A percentile compares a stretch with the other conserved stretches of the same genome.
phyloP scores from a whole-genome alignment of 2,113 vertebrate species.

The Pseudopipra pipra region DNA sequence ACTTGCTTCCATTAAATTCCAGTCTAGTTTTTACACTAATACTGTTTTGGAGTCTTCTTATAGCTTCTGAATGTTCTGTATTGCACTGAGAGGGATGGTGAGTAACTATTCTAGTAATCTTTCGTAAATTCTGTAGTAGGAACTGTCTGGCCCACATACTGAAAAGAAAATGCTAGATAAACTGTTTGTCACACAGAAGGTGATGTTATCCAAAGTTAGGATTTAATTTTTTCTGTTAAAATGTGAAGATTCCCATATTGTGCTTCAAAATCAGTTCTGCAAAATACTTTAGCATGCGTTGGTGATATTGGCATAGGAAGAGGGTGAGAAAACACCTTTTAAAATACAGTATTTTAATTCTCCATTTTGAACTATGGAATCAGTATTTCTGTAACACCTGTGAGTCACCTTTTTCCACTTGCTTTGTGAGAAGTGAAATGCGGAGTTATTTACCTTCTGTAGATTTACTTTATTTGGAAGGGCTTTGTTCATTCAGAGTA shows the following conservation, averaged over 20 bases:
- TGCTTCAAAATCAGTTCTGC: background rate
- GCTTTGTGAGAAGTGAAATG: background rate
- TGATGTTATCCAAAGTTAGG: background rate
- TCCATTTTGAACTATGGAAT: background rate
- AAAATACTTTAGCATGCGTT: background rate
- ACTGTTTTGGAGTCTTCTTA: background rate
- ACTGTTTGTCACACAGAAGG: background rate
- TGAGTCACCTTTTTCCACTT: background rate
- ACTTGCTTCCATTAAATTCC: background rate
- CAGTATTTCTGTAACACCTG: background rate
- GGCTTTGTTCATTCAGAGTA: background rate
- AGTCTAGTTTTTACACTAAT: background rate
- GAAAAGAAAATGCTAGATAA: background rate
- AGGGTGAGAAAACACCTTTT: background rate
- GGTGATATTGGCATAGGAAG: background rate
- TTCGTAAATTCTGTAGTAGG: constrained; percentile 16
- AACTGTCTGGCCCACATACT: background rate
- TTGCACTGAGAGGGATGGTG: background rate
- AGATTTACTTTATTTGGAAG: background rate
- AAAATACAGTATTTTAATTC: background rate
- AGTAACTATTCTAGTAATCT: background rate
- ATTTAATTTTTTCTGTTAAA: background rate
- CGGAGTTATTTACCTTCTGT: background rate
- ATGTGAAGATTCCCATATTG: background rate
- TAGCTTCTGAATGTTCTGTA: background rate